Percentiles rank a stretch among this genome's conserved stretches.
Conservation (phyloP, 2,888 invertebrate species). For the Pharmacophagus antenor region DNA sequence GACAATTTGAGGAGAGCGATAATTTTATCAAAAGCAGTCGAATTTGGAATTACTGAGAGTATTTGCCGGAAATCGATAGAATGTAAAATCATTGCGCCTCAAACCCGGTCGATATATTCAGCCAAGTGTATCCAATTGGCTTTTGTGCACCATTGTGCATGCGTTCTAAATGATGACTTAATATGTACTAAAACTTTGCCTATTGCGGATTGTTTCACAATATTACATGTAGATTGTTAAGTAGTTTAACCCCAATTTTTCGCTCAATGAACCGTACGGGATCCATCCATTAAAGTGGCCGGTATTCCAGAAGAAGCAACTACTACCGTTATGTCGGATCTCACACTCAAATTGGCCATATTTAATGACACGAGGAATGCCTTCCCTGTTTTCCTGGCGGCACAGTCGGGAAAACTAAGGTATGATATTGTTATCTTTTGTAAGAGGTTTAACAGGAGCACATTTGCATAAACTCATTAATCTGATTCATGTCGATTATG, state of each 20-base stretch:
- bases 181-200: conserved; percentile 33
- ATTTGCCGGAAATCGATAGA: not conserved
- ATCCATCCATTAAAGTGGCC: conserved; percentile 30
- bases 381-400: conserved; percentile 29
- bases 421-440: conserved; percentile 37
- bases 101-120: too few species aligned
- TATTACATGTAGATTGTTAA: conserved; percentile 39
- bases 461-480: conserved; percentile 39
- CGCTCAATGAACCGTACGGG: conserved; percentile 43
- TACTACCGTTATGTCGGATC: conserved; percentile 34
- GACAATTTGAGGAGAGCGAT: not conserved
- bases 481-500: conserved; percentile 22
- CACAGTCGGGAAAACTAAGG: conserved; percentile 38
- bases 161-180: too few species aligned
- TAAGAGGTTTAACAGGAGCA: conserved; percentile 40
- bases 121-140: not conserved
- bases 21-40: not conserved
- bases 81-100: not conserved
- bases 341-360: conserved; percentile 33
- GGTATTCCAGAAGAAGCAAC: conserved; percentile 43
- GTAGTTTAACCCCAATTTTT: conserved; percentile 41
- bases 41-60: not conserved
- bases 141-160: not conserved
- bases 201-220: conserved; percentile 37
- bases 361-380: conserved; percentile 34